These are phyloP conservation scores for Serilophus lunatus DNA, from an alignment of 2,113 vertebrate species.

Conservation along the genomic window DNA sequence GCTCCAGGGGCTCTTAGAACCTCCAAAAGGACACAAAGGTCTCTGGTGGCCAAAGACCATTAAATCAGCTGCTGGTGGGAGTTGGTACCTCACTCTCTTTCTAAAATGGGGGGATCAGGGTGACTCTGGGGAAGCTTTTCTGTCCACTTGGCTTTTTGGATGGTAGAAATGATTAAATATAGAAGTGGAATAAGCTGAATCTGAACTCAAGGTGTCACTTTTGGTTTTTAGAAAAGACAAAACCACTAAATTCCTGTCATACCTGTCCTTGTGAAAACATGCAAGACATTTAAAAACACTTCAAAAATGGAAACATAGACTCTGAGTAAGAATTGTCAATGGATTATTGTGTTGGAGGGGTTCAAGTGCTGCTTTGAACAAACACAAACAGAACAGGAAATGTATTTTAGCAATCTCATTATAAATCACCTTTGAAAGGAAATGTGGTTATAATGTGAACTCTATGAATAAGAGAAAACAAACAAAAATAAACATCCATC, in stretches of 20 bases:
- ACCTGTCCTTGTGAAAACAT: neutral
- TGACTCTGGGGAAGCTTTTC: neutral
- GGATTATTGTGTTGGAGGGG: neutral
- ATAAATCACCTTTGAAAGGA: conserved; percentile 10
- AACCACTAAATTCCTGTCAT: neutral
- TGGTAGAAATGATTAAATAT: neutral
- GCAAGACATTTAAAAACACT: neutral
- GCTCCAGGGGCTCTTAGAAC: neutral
- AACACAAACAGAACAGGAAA: neutral
- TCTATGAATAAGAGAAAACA: neutral
- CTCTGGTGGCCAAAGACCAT: neutral
- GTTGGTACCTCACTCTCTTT: no score
- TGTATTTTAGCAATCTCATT: neutral
- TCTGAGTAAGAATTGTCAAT: neutral
- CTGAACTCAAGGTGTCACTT: neutral
- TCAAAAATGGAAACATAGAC: neutral
- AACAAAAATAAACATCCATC: neutral
- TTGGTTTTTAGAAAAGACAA: neutral
- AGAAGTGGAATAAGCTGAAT: neutral
- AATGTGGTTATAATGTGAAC: neutral
- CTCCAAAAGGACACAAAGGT: neutral
- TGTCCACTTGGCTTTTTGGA: neutral
- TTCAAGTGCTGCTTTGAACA: neutral
- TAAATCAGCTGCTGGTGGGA: neutral
- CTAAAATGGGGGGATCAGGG: no score